Percentiles rank a stretch among this genome's conserved stretches.
phyloP scores from a whole-genome alignment of 2,113 vertebrate species.

The Maccullochella peelii region DNA sequence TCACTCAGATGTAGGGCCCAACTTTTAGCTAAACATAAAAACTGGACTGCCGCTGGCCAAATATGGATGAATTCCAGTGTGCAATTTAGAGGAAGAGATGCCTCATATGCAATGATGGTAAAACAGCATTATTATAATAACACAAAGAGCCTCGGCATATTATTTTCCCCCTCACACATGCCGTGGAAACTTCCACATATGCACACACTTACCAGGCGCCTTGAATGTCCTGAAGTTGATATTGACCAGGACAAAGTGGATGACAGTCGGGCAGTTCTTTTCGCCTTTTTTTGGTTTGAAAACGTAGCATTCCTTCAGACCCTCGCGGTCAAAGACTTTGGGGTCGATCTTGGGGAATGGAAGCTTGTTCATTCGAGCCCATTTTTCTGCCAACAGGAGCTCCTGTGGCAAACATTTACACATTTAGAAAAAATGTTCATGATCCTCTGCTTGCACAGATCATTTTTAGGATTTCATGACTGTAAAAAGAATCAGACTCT shows the following conservation, averaged over 20 bases:
- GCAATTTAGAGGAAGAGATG: slow-evolving; percentile 51
- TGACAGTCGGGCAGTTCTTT: slow-evolving; percentile 94
- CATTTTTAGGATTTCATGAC: not conserved
- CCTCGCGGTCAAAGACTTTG: slow-evolving; percentile 96
- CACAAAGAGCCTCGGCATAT: slow-evolving; percentile 14
- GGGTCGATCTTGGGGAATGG: slow-evolving; percentile 98
- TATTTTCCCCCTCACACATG: slow-evolving; percentile 42
- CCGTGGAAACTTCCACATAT: slow-evolving; percentile 14
- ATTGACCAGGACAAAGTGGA: slow-evolving; percentile 98
- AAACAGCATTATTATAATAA: slow-evolving; percentile 21
- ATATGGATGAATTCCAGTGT: slow-evolving; percentile 2
- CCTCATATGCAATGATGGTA: slow-evolving; percentile 45
- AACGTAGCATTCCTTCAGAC: slow-evolving; percentile 96
- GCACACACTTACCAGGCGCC: slow-evolving; percentile 88
- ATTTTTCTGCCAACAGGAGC: slow-evolving; percentile 96
- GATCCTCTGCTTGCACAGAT: not conserved
- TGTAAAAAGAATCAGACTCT: slow-evolving; percentile 27
- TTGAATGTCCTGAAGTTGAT: slow-evolving; percentile 95
- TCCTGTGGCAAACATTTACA: slow-evolving; percentile 82
- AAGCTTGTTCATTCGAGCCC: slow-evolving; percentile 99
- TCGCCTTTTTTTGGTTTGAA: slow-evolving; percentile 95
- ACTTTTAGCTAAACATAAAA: not conserved
- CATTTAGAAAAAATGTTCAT: not conserved
- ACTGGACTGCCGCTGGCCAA: not conserved
- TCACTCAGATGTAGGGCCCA: slow-evolving; percentile 20